Evolutionary conservation across 2,797 vertebrate species (phyloP), one percentile per base, ranked within the genome.

Genomic region (Sciurus vulgaris): DNA sequence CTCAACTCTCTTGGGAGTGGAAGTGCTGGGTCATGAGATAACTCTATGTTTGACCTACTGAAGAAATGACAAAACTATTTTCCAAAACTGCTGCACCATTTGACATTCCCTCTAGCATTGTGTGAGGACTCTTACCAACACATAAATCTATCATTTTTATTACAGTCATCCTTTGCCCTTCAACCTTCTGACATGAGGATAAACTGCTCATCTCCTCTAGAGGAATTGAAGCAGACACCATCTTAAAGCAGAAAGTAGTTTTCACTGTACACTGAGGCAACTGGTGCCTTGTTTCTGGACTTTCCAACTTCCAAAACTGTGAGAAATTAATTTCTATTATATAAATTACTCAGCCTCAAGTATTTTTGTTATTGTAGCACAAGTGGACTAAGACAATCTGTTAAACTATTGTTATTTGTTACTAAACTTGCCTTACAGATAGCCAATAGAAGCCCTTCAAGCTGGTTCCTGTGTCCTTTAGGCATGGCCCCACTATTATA

Each of bases 41-140:
- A 61, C 8, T 59, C 59, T 26, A 41, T 38, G 33, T 38, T 83
- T 84, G 22, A 91, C 28, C 87, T 15, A 15, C 63, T 78, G 22
- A 88, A 65, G 33, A 91, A 91, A n/a, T 54, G 67, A 30, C 47
- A 61, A 90, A 47, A 86, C 47, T 86, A 38, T 33, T 77, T 93
- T 83, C 22, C 61, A 93, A 93, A 93, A 54, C 35, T 44, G 28
- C 44, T 82, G 8, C 28, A 49, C 12, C 44, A 78, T 63, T 83
- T 89, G 33, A 51, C 56, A 92, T 33, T 65, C 49, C 38, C 28
- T 70, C 24, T 51, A 93, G 69, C 81, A 89, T 15, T 82, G 35
- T 51, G 35, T 49, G 5, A 93, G 47, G 30, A 44, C 47, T 87
- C 61, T 93, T 78, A 86, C 41, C 59, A 84, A 56, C 30, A 82